These are phyloP conservation scores for Sphaerophoria taeniata DNA, from an alignment of 2,888 invertebrate species.

Conservation along the genomic window DNA sequence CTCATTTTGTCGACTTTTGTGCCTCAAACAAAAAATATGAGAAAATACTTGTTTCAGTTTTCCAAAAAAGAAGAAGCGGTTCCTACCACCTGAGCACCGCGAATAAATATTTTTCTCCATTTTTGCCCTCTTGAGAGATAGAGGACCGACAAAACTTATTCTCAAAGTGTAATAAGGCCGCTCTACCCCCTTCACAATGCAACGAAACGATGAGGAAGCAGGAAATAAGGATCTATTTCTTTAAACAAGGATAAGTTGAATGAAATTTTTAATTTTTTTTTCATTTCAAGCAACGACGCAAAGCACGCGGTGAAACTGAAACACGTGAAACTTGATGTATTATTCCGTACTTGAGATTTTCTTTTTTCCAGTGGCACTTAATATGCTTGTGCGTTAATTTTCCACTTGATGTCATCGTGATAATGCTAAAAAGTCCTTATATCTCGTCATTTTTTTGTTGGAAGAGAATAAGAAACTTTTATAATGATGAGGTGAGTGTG, in stretches of 20 bases:
- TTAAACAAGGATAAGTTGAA: not conserved
- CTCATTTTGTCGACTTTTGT: conserved; percentile 29
- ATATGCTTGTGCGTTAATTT: conserved; percentile 60
- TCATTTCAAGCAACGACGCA: not conserved
- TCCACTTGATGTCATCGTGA: conserved; percentile 49
- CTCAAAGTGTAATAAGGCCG: conserved; percentile 1
- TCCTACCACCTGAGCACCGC: conserved; percentile 49
- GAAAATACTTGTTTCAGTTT: not conserved
- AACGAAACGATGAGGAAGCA: not conserved
- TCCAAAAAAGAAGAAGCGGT: not conserved
- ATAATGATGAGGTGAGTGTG: not conserved
- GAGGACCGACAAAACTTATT: not conserved
- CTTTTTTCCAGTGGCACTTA: conserved; percentile 19
- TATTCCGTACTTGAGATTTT: conserved; percentile 6
- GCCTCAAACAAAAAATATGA: not conserved
- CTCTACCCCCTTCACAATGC: not conserved
- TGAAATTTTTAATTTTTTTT: conserved; percentile 3
- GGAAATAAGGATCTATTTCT: conserved; percentile 6
- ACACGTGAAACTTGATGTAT: not conserved
- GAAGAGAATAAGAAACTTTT: conserved; percentile 3
- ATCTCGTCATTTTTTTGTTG: not conserved
- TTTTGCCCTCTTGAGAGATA: not conserved
- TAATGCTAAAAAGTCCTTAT: conserved; percentile 26
- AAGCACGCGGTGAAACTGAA: not conserved
- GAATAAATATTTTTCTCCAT: not conserved